Base-by-base conservation (phyloP, 2,113 vertebrate genomes). In the Pachycephala philippinensis region DNA sequence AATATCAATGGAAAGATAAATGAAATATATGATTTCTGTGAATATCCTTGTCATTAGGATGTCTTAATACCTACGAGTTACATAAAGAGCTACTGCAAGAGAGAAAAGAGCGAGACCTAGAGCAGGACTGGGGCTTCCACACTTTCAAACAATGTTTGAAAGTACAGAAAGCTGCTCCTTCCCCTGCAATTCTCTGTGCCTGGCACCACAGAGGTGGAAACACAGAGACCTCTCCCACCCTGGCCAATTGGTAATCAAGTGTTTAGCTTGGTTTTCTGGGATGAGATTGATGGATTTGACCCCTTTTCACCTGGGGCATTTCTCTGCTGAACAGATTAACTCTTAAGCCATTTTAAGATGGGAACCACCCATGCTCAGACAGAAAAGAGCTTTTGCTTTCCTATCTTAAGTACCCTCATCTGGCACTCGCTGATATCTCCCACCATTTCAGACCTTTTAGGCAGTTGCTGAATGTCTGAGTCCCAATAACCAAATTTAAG, bases 361-460 rank as follows among this genome's bases (percentile, higher is more conserved):
- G 22, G 35, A 87, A 40, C 19, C 7, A 80, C 4, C 4, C 1
- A 1, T 11, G 45, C 40, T 54, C 33, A 47, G 37, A 56, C 18
- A 54, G 14, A 60, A 76, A 93, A 40, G 1, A 56, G 3, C 24
- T 69, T 69, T 33, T 74, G 15, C 17, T 74, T 84, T 60, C 31
- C 65, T 33, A 5, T 35, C 44, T 49, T 1, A 44, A 26, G n/a
- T 33, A n/a, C 15, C 35, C 35, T 78, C 15, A 47, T 18, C 49
- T 53, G 14, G 18, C 22, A 53, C 27, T 44, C 0, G 0, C 33
- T 37, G n/a, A 5, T 31, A 27, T 18, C n/a, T 40, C 9, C 22
- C 45, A 59, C 30, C 15, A 9, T 49, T 75, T 74, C 37, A 27
- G 50, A 45, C 16, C 64, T 54, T 74, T 78, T 8, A n/a, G 17